phyloP scores from a whole-genome alignment of 2,888 invertebrate genomes.

The Steromphala cineraria region DNA sequence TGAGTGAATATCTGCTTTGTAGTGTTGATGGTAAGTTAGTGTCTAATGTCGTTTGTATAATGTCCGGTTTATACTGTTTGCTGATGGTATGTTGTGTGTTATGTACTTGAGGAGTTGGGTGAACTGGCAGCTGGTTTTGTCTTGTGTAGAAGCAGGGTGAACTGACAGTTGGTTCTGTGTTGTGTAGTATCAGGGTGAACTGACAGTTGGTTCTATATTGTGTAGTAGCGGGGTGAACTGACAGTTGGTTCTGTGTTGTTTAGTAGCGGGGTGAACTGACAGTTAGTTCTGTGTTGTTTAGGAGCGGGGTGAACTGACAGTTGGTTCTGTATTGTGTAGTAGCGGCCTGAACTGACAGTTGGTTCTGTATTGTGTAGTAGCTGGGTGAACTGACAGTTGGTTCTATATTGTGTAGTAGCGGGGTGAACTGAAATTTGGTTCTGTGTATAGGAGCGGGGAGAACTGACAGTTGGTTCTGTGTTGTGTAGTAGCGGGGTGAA shows the following conservation, averaged over 20 bases:
- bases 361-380: constrained; percentile 54
- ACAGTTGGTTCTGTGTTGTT: constrained; percentile 22
- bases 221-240: constrained; percentile 62
- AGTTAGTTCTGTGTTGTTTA: constrained; percentile 39
- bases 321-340: constrained; percentile 50
- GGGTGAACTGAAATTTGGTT: constrained; percentile 48
- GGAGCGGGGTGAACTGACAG: constrained; percentile 62
- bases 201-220: constrained; percentile 33
- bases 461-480: no score
- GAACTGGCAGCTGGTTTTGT: constrained; percentile 50
- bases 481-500: no score
- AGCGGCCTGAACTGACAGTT: constrained; percentile 58
- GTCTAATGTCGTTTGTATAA: no score
- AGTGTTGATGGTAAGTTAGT: no score
- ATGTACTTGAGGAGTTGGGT: no score
- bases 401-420: constrained; percentile 56
- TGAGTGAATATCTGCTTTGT: no score
- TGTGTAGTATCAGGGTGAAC: constrained; percentile 60
- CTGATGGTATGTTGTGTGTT: neutral
- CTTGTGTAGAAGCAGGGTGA: constrained; percentile 61
- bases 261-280: constrained; percentile 63
- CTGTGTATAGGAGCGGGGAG: no score
- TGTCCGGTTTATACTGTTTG: no score
- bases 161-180: constrained; percentile 31
- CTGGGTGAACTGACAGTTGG: constrained; percentile 52